Conservation (phyloP, 2,113 vertebrate genomes). For the Burhinus bistriatus region DNA sequence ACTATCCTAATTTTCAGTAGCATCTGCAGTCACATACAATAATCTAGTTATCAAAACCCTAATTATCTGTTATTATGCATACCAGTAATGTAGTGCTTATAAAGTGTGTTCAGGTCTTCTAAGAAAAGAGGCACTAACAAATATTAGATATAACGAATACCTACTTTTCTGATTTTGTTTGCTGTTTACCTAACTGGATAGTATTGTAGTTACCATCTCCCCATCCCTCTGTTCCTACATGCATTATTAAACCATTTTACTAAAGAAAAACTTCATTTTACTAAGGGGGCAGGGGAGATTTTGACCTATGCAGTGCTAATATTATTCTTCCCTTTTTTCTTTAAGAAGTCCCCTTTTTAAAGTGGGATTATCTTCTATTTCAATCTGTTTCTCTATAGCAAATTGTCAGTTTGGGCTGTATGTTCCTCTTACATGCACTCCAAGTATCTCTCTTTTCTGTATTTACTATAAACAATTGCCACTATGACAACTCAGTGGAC, state of each 20-base stretch:
- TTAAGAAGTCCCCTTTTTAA: background rate
- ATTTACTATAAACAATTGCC: background rate
- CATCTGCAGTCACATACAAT: background rate
- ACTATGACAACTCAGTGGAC: background rate
- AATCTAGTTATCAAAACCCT: background rate
- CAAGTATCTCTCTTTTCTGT: background rate
- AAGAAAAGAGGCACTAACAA: background rate
- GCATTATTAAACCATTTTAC: background rate
- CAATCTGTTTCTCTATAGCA: background rate
- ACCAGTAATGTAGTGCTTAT: background rate
- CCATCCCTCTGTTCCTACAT: background rate
- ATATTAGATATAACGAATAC: background rate
- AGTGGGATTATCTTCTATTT: background rate
- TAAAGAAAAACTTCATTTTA: background rate
- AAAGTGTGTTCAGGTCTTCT: background rate
- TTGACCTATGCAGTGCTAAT: background rate
- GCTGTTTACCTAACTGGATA: background rate
- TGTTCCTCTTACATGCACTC: background rate
- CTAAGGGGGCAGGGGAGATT: background rate
- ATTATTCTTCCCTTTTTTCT: background rate
- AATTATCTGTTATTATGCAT: background rate
- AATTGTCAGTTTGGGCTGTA: background rate
- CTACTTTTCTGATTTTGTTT: background rate
- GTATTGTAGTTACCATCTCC: background rate
- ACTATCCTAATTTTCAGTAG: background rate